Evolutionary conservation across 1,140 invertebrate genomes (phyloP).

Genomic region (Helicoverpa armigera): DNA sequence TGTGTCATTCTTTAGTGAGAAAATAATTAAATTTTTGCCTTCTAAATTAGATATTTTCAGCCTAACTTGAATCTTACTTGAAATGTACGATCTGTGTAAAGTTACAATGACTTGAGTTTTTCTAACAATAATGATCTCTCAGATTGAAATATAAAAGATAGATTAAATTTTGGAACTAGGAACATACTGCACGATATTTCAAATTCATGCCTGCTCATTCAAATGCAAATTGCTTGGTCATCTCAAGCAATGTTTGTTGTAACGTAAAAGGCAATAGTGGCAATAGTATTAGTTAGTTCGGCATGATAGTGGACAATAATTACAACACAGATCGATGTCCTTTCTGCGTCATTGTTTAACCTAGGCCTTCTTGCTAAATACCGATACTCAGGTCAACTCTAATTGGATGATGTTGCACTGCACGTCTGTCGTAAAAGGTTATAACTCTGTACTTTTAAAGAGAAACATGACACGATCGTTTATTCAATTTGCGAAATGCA

Average conservation of each 20-base stretch:
- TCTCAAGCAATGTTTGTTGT: background rate
- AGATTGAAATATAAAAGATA: too few relatives aligned
- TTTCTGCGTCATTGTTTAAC: conserved; percentile 35
- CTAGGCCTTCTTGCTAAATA: conserved; percentile 43
- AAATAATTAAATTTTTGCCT: too few relatives aligned
- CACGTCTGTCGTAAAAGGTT: background rate
- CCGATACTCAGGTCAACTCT: conserved; percentile 5
- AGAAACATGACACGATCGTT: background rate
- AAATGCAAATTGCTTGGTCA: too few relatives aligned
- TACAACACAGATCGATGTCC: conserved; percentile 11
- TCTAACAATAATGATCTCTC: too few relatives aligned
- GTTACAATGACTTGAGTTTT: too few relatives aligned
- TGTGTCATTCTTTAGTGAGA: too few relatives aligned
- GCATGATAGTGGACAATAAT: background rate
- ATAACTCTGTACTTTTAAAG: background rate
- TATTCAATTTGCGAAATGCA: background rate
- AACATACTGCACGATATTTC: too few relatives aligned
- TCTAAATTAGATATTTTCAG: too few relatives aligned
- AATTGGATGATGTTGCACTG: conserved; percentile 47
- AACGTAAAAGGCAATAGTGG: background rate
- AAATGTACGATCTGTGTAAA: too few relatives aligned
- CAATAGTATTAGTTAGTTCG: background rate
- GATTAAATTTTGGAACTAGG: too few relatives aligned
- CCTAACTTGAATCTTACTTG: too few relatives aligned
- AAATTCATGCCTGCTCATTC: too few relatives aligned